Evolutionary conservation across 1,140 invertebrate genomes (phyloP).

Genomic region (Oscheius sp.): DNA sequence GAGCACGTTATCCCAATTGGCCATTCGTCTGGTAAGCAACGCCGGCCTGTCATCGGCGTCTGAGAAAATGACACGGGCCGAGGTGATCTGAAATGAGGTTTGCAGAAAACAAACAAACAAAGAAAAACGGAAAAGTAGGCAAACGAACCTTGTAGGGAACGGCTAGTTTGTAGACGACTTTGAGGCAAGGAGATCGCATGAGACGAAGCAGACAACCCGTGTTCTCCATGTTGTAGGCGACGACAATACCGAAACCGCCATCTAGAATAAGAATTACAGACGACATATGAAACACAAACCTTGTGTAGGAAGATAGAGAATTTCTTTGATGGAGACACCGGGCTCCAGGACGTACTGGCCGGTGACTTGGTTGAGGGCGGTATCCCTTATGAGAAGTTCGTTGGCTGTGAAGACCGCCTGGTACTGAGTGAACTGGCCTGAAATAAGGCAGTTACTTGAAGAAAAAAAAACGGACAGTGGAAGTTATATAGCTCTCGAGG

Average conservation of each 20-base stretch:
- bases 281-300: neutral
- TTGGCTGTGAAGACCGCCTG: neutral
- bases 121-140: neutral
- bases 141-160: neutral
- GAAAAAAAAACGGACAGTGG: too few species aligned
- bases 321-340: neutral
- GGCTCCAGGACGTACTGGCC: neutral
- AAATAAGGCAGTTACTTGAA: too few species aligned
- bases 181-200: neutral
- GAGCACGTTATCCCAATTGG: neutral
- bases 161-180: neutral
- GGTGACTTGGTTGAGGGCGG: neutral
- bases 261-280: neutral
- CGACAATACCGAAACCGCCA: neutral
- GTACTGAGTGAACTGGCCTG: neutral
- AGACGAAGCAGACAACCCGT: neutral
- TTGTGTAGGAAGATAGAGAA: neutral
- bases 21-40: neutral
- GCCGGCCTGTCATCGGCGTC: neutral
- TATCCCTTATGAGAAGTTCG: neutral
- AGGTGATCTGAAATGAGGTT: neutral
- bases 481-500: too few species aligned
- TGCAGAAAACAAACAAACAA: too few species aligned
- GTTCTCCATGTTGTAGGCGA: neutral
- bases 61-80: neutral